phyloP scores from a whole-genome alignment of 2,797 vertebrate genomes.

The Amniataba percoides region DNA sequence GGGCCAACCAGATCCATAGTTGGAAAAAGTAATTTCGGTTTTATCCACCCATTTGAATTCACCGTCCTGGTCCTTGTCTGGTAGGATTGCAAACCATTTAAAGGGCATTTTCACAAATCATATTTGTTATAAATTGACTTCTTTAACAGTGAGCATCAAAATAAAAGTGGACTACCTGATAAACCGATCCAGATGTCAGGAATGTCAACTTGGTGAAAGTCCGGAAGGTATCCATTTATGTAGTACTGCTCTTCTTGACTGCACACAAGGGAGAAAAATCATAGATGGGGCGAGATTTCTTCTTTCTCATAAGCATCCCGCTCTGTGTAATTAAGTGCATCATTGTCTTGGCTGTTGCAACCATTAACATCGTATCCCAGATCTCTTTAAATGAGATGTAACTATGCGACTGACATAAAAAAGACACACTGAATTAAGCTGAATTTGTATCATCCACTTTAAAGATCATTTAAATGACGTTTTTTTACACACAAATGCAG shows the following conservation, averaged over 20 bases:
- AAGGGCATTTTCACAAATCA: not conserved
- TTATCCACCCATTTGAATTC: slow-evolving; percentile 86
- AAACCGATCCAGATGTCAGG: slow-evolving; percentile 88
- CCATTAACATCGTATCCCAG: not conserved
- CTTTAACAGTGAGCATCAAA: not conserved
- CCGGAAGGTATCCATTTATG: slow-evolving; percentile 84
- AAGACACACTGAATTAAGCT: not conserved
- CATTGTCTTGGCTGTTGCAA: not conserved
- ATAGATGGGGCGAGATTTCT: not conserved
- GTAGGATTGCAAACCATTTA: not conserved
- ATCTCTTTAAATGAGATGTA: not conserved
- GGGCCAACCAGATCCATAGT: slow-evolving; percentile 83
- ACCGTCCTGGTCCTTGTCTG: slow-evolving; percentile 85
- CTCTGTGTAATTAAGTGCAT: not conserved
- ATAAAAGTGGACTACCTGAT: slow-evolving; percentile 74
- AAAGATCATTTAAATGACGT: not conserved
- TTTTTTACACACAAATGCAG: not conserved
- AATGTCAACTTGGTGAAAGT: slow-evolving; percentile 83
- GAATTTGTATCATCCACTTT: not conserved
- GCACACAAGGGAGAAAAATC: slow-evolving; percentile 20
- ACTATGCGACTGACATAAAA: not conserved
- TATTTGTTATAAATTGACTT: not conserved
- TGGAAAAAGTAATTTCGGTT: slow-evolving; percentile 62
- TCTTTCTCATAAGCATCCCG: not conserved
- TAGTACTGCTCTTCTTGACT: slow-evolving; percentile 86